Evolutionary conservation across 2,888 invertebrate genomes (phyloP), one percentile per base, ranked within the genome.

Genomic region (Drosophila paramelanica): DNA sequence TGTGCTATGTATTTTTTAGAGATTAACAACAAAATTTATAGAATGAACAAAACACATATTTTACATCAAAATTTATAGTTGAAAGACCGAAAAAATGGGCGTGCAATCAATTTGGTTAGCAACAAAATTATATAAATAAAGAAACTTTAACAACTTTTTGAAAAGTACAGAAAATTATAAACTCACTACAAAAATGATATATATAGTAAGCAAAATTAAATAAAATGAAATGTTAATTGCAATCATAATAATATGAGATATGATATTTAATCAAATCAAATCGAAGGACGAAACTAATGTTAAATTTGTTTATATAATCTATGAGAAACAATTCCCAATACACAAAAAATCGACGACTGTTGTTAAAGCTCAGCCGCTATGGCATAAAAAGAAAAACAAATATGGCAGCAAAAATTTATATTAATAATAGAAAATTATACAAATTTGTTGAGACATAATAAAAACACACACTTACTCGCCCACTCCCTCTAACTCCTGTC

Each of bases 221-320:
- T 13, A 39, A 36, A 59, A 39, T 10, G 46, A 41, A 80, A 68
- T 68, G 69, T 68, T 70, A 60, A 71, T 57, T 71, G 70, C 71
- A 75, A 75, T 50, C 59, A 56, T 43, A 33, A 64, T 49, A 71
- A 69, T 57, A 69, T 61, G 69, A 47, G 39, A 49, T 59, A 58
- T 69, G 62, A 67, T 73, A 65, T 67, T 57, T 66, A 75, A 78
- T 60, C 58, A 39, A 65, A 64, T 39, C 49, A 8, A 49, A 46
- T 47, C 50, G 38, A 53, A 36, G 11, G 51, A 42, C 67, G 60
- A 68, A 66, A 67, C 60, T 60, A 67, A 83, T 81, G 90, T 90
- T 90, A 83, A 80, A 91, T 90, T 90, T 91, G 90, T 89, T 89
- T 90, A 91, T 91, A 91, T 91, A 91, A 90, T 90, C 91, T 90